Base-by-base conservation (phyloP, 2,888 invertebrate species). In the Drosophila algonquin region DNA sequence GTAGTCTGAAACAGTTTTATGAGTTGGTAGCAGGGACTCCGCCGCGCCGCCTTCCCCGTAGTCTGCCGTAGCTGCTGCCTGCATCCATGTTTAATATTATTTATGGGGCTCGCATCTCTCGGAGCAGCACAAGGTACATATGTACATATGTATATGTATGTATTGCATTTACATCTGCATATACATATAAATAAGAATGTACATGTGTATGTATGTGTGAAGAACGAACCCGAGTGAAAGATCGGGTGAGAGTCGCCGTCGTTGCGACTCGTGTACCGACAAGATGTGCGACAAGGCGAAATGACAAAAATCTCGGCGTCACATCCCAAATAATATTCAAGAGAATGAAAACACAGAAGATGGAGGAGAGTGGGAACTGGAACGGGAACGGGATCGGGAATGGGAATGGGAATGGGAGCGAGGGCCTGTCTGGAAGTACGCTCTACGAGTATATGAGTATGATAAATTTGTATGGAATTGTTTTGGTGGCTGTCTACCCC, bases 301-400 rank as follows among this genome's bases (percentile, higher is more conserved):
- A 75, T 76, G 76, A 77, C 80, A 81, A 76, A 80, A 83, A 77
- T 87, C 84, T 82, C 78, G 75, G 79, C 81, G 89, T 88, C 90
- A 87, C 90, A 87, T 90, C 89, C 89, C 90, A 90, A 90, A 90
- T 85, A 76, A 90, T 90, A 89, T 90, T 81, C 78, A 85, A 80
- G 81, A 80, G 87, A 87, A 84, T 87, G 79, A 73, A 76, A 67
- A 76, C 60, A 71, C 60, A 62, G 46, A 21, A 2, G 46, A 60
- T 45, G 58, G 46, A 40, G 45, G 64, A 67, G 18, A 32, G 50
- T 18, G 44, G 14, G 59, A 58, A 60, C 54, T 46, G 48, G 30
- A 48, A 57, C 45, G 45, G 55, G 53, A 53, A 40, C 10, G 40
- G 47, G 32, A 60, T 51, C 21, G 48, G 48, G 40, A 40, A 12